Evolutionary conservation across 2,797 vertebrate genomes (phyloP), one percentile per base, ranked within the genome.

Genomic region (Pipistrellus kuhlii): DNA sequence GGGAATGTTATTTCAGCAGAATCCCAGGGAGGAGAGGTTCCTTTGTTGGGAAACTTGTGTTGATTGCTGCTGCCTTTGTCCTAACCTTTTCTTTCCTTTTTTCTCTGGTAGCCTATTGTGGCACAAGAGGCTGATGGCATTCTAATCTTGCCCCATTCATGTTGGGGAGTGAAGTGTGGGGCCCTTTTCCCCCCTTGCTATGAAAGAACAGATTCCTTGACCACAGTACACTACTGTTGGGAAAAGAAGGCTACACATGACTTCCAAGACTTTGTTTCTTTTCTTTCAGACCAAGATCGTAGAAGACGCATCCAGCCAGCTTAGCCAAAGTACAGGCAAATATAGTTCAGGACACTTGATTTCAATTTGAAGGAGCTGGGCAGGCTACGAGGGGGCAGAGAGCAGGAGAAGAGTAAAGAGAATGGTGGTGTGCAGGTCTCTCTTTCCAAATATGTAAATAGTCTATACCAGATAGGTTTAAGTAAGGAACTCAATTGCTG

Each of bases 391-490:
- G 35, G 38, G 55, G 55, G 4, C 55, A 32, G 84, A 80, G 81
- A 51, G 44, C 77, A 68, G 81, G 81, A 76, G 66, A 11, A 30
- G 35, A 77, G 48, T 44, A 53, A 85, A 83, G 86, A 90, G 68
- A 25, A 48, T 66, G 53, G 72, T 64, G 88, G 41, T 73, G 76
- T 38, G 1, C 89, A 83, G 73, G 85, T 84, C 77, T 96, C 93
- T 96, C 94, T 96, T 94, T 94, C 87, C 94, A 85, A 90, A 90
- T 71, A 27, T 97, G 93, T 97, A 97, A 97, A 97, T 97, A 97
- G 38, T 92, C 94, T 91, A 23, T 90, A 83, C 59, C 71, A 88
- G 87, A 93, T 95, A 95, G 78, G 30, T 96, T 95, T 91, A 86
- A 96, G 76, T 93, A 93, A 93, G 88, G 96, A 84, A 94, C 77